phyloP scores from a whole-genome alignment of 1,140 invertebrate species.

The Tachypleus tridentatus region DNA sequence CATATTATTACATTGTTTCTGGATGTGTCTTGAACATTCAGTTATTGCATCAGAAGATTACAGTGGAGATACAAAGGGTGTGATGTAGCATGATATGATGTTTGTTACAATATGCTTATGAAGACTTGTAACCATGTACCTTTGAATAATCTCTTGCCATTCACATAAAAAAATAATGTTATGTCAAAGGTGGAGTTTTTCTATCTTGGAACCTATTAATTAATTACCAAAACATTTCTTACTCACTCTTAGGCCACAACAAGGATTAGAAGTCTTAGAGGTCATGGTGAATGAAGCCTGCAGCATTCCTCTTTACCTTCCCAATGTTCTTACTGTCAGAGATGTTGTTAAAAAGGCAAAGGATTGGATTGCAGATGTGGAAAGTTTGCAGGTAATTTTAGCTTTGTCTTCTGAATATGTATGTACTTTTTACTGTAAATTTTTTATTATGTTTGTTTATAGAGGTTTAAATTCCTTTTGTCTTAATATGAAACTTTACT shows the following conservation, averaged over 20 bases:
- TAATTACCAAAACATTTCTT: too few species aligned
- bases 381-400: conserved; percentile 31
- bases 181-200: too few species aligned
- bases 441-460: conserved; percentile 61
- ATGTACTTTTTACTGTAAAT: conserved; percentile 28
- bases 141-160: conserved; percentile 33
- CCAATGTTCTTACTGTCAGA: conserved; percentile 56
- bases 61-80: too few species aligned
- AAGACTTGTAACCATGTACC: conserved; percentile 38
- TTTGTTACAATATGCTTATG: too few species aligned
- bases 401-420: too few species aligned
- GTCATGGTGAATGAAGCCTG: conserved; percentile 58
- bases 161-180: too few species aligned
- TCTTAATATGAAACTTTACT: conserved; percentile 45
- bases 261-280: conserved; percentile 39
- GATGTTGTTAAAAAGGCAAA: conserved; percentile 66
- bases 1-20: too few species aligned
- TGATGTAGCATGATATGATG: too few species aligned
- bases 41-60: too few species aligned
- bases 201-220: too few species aligned
- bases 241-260: too few species aligned
- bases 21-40: too few species aligned
- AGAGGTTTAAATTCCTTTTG: conserved; percentile 56
- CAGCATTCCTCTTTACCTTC: conserved; percentile 64
- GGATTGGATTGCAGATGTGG: conserved; percentile 53